Conservation (phyloP, 2,113 vertebrate species). For the Seriola rivoliana region DNA sequence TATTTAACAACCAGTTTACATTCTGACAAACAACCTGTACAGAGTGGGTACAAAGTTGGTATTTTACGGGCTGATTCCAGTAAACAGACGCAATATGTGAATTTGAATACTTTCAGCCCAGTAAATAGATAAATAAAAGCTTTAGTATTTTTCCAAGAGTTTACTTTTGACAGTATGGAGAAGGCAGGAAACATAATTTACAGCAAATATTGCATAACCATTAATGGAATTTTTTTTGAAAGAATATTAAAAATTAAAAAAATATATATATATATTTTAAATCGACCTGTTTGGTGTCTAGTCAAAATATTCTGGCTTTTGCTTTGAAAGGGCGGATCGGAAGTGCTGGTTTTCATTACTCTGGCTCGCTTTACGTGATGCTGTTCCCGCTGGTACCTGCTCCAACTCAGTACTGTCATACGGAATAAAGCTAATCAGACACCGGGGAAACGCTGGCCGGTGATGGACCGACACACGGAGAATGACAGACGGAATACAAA, state of each 20-base stretch:
- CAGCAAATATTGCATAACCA: background rate
- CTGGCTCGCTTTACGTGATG: background rate
- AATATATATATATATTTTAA: too few relatives aligned
- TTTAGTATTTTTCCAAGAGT: too few relatives aligned
- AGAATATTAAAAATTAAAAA: too few relatives aligned
- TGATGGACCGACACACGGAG: constrained; percentile 3
- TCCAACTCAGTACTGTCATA: background rate
- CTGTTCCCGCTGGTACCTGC: background rate
- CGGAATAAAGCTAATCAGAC: background rate
- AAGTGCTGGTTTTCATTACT: background rate
- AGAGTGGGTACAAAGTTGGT: too few relatives aligned
- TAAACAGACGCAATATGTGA: too few relatives aligned
- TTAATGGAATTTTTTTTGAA: background rate
- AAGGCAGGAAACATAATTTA: too few relatives aligned
- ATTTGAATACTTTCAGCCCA: too few relatives aligned
- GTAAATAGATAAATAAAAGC: too few relatives aligned
- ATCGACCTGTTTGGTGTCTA: background rate
- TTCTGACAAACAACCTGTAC: too few relatives aligned
- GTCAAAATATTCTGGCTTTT: constrained; percentile 20
- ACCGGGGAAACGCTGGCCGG: background rate
- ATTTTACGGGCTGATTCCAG: too few relatives aligned
- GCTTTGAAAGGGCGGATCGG: constrained; percentile 26
- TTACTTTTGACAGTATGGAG: too few relatives aligned
- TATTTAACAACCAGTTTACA: too few relatives aligned
- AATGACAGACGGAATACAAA: background rate